phyloP scores from a whole-genome alignment of 2,797 vertebrate species.

The Melanogrammus aeglefinus region DNA sequence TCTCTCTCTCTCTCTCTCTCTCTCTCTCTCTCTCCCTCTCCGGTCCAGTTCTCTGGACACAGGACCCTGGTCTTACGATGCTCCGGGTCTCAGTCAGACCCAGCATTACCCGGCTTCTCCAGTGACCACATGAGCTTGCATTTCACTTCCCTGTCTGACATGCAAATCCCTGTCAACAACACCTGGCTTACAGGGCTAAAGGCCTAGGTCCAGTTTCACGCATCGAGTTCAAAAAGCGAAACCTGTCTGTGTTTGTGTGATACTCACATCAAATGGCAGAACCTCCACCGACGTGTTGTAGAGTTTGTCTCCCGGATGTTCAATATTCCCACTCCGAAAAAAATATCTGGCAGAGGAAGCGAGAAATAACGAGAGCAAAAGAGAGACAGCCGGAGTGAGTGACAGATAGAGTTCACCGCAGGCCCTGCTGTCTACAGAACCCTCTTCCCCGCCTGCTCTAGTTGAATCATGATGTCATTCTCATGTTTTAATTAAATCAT shows the following conservation, averaged over 20 bases:
- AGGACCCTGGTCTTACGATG: background rate
- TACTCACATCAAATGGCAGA: constrained; percentile 92
- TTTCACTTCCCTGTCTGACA: background rate
- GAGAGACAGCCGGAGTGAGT: background rate
- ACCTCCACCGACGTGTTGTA: constrained; percentile 97
- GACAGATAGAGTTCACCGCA: background rate
- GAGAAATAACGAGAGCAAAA: constrained; percentile 1
- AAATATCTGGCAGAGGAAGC: constrained; percentile 81
- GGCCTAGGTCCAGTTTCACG: too few species aligned
- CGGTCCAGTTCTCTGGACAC: background rate
- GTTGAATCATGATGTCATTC: background rate
- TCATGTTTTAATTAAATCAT: background rate
- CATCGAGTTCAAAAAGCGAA: background rate
- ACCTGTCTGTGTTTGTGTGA: background rate
- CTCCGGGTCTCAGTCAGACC: background rate
- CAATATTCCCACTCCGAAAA: constrained; percentile 95
- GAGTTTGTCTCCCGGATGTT: constrained; percentile 97
- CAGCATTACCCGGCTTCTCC: background rate
- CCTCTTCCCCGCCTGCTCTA: background rate
- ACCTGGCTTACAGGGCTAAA: background rate
- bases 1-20: too few species aligned
- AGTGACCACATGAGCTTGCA: background rate
- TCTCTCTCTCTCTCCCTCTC: too few species aligned
- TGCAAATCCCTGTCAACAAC: background rate
- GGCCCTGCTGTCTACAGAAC: background rate